Base-by-base conservation (phyloP, 2,113 vertebrate species). In the Addax nasomaculatus region DNA sequence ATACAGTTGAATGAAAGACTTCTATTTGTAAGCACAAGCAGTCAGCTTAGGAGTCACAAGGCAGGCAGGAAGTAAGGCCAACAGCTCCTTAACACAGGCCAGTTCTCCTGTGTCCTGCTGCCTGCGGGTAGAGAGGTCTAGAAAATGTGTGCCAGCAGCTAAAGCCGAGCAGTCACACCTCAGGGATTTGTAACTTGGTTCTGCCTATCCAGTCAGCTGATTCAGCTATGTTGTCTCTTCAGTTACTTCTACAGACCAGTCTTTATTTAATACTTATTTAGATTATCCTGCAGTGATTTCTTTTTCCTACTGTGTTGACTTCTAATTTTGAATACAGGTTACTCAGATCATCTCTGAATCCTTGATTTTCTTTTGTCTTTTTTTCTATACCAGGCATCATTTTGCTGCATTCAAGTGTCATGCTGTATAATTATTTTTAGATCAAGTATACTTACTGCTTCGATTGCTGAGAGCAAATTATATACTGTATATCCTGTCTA, bases 371-470 rank as follows among this genome's bases (percentile, higher is more conserved):
- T 91, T 97, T 90, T 67, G 23, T 47, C 67, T 78, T 90, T 76
- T 93, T 97, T 90, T 96, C 62, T 53, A 78, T 49, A 45, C 33
- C 17, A 29, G 90, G 29, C 25, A 78, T 58, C 80, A 70, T 85
- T 62, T 89, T 15, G 16, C n/a, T 85, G 36, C 8, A 14, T 55
- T 93, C 81, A 81, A 12, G 30, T 76, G 80, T 76, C 21, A 64
- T 16, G 30, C 25, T 95, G 39, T 94, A 6, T 90, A 95, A 94
- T 93, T 96, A 95, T 43, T 96, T 96, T 93, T 94, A 91, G 53
- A 83, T 89, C 53, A 83, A 93, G 60, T 93, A n/a, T 62, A 55
- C 27, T 95, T 90, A 85, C n/a, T 89, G 55, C 45, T 64, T 80
- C 29, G 21, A 3, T 67, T 80, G 19, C 53, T 81, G 30, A 88